Percentiles rank a stretch among this genome's conserved stretches.
Evolutionary conservation across 2,113 vertebrate genomes (phyloP).

Genomic region (Trogon surrucura): DNA sequence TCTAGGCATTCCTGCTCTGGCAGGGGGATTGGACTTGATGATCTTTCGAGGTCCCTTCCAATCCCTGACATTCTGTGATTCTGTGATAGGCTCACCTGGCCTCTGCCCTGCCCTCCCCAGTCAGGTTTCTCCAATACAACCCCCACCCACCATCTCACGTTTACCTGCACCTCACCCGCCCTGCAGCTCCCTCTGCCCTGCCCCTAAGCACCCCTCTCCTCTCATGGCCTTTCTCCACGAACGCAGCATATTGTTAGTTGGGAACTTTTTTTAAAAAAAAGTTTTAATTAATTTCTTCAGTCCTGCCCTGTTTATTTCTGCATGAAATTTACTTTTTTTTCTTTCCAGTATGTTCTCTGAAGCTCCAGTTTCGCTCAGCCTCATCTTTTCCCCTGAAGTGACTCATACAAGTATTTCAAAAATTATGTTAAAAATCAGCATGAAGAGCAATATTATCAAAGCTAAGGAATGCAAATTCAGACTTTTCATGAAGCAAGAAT

Average conservation of each 20-base stretch:
- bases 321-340: neutral
- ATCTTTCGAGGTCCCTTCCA: too few species aligned
- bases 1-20: too few species aligned
- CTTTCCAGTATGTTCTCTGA: neutral
- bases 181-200: neutral
- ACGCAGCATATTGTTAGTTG: too few species aligned
- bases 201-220: neutral
- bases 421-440: neutral
- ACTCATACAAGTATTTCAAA: neutral
- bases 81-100: neutral
- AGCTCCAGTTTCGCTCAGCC: fast-evolving
- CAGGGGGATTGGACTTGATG: too few species aligned
- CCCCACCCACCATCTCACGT: too few species aligned
- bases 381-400: neutral
- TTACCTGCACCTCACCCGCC: too few species aligned
- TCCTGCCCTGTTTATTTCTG: neutral
- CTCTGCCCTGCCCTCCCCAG: neutral
- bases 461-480: neutral
- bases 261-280: neutral
- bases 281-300: fast-evolving
- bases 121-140: neutral
- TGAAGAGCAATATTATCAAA: neutral
- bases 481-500: neutral
- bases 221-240: neutral
- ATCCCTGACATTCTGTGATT: too few species aligned